phyloP scores from a whole-genome alignment of 2,888 invertebrate species.

The Hecatera dysodea region DNA sequence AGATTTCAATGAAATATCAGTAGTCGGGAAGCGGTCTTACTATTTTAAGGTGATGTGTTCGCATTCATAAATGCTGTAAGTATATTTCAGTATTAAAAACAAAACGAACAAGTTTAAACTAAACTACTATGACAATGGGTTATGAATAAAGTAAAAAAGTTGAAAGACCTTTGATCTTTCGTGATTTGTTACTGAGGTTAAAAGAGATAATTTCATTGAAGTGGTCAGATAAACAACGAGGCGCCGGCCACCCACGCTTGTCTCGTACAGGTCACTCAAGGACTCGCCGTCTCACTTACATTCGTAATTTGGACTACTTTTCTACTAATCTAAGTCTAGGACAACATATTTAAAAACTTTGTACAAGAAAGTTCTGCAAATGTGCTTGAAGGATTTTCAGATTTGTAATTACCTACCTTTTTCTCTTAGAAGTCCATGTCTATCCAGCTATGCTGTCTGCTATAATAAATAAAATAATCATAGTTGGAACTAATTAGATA shows the following conservation, averaged over 20 bases:
- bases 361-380: constrained; percentile 2
- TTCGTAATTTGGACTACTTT: constrained; percentile 52
- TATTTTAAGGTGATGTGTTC: constrained; percentile 7
- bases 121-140: constrained; percentile 4
- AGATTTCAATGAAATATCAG: constrained; percentile 11
- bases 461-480: not conserved
- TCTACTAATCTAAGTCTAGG: constrained; percentile 28
- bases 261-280: constrained; percentile 78
- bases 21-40: not conserved
- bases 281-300: constrained; percentile 70
- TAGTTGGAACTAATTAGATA: not conserved
- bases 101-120: not conserved
- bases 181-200: constrained; percentile 70
- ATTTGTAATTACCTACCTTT: not conserved
- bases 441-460: not conserved
- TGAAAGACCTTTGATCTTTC: constrained; percentile 67
- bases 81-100: not conserved
- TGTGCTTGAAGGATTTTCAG: constrained; percentile 6
- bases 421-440: not conserved
- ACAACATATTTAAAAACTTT: constrained; percentile 16
- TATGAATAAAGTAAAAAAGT: constrained; percentile 4
- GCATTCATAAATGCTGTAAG: not conserved
- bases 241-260: constrained; percentile 76
- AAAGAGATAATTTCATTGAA: constrained; percentile 76
- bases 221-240: constrained; percentile 67